Conservation (phyloP, 2,888 invertebrate genomes). For the Lepidonotus clava region DNA sequence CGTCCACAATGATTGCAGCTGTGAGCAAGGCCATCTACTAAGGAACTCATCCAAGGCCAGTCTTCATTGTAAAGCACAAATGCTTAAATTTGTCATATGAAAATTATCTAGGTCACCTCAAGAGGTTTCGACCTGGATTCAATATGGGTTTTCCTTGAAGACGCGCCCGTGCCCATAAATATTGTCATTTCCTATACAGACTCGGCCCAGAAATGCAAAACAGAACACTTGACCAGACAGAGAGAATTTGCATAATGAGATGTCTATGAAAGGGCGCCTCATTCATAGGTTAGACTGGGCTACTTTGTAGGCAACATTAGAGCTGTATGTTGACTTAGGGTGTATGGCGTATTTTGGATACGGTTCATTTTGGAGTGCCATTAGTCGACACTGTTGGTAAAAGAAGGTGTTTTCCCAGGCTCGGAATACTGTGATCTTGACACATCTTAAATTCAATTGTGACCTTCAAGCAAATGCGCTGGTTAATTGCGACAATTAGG, state of each 20-base stretch:
- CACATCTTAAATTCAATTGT: neutral
- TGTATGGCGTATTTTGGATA: neutral
- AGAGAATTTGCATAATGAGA: neutral
- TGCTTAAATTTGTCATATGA: too few species aligned
- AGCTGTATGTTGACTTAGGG: neutral
- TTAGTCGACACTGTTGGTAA: neutral
- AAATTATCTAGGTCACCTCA: too few species aligned
- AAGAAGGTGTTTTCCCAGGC: neutral
- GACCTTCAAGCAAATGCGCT: neutral
- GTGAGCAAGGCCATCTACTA: too few species aligned
- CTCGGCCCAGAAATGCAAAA: neutral
- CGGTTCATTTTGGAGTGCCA: neutral
- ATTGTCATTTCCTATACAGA: neutral
- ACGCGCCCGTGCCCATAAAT: neutral
- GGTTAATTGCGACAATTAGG: neutral
- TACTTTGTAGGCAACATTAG: neutral
- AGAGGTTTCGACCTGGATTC: conserved; percentile 21
- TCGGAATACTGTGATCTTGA: neutral
- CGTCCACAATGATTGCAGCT: too few species aligned
- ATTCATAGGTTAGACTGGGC: neutral
- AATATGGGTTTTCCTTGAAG: neutral
- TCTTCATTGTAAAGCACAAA: too few species aligned
- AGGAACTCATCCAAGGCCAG: too few species aligned
- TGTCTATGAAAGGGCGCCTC: too few species aligned
- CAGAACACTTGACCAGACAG: neutral